Evolutionary conservation across 2,888 invertebrate species (phyloP), one percentile per base, ranked within the genome.

Genomic region (Phyllotreta cruciferae): DNA sequence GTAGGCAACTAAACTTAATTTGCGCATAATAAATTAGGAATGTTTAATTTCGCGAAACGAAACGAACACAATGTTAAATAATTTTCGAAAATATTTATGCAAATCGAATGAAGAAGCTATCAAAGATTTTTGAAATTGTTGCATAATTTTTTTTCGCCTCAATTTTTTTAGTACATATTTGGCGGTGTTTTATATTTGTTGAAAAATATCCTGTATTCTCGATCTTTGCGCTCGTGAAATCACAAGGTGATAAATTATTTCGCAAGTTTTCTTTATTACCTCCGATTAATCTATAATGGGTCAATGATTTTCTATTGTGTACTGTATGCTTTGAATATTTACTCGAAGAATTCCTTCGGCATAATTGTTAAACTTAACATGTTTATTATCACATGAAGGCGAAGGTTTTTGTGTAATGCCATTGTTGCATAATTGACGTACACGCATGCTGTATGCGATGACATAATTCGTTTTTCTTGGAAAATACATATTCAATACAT

Each of bases 281-380:
- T 56, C 58, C 42, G 45, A 35, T 45, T 60, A 56, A 64, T 64
- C 41, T 50, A 56, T 64, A 56, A 38, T 64, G 37, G 64, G 64
- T 64, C 64, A 64, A 60, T 63, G 63, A 56, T 63, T 63, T 63
- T 56, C 53, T 45, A 39, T 57, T 54, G 42, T 60, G 55, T 60
- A 39, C 42, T 62, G 41, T 50, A 45, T 60, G 64, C 52, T 50
- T 60, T 60, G 64, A 56, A 64, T 64, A 35, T 60, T 56, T 56
- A 64, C 24, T 62, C 56, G 5, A 39, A 44, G 38, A 49, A 57
- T 57, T 39, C 57, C 50, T 39, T 49, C 35, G 8, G 24, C 41
- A 50, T 50, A 34, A 41, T 54, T 24, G 39, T 38, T 52, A 9
- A 10, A 52, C 35, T 34, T 39, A 14, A 53, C 38, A 11, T 47